Percentiles rank a stretch among this genome's conserved stretches.
Evolutionary conservation across 2,113 vertebrate genomes (phyloP).

Genomic region (Willisornis vidua): DNA sequence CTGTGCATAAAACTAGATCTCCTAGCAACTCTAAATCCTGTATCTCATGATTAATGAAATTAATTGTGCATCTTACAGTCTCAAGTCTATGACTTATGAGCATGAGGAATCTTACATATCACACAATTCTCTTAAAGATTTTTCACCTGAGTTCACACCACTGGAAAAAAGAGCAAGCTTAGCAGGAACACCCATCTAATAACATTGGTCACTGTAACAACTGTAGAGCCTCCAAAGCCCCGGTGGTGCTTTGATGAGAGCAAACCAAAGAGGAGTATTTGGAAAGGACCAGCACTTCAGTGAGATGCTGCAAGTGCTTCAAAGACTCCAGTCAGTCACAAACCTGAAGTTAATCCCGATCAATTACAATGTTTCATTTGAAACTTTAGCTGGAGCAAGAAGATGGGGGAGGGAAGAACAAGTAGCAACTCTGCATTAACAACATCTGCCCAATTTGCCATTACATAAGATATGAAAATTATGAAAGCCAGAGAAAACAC

Average conservation of each 20-base stretch:
- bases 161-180: background rate
- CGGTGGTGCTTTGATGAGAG: too few species aligned
- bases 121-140: background rate
- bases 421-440: background rate
- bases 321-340: too few species aligned
- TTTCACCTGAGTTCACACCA: background rate
- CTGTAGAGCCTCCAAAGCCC: too few species aligned
- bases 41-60: background rate
- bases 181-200: too few species aligned
- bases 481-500: background rate
- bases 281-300: too few species aligned
- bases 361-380: background rate
- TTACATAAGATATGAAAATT: fast-evolving
- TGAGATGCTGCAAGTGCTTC: too few species aligned
- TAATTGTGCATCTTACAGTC: background rate
- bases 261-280: too few species aligned
- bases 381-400: background rate
- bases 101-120: background rate
- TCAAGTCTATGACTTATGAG: background rate
- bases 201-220: too few species aligned
- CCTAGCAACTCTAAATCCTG: background rate
- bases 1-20: background rate
- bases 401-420: background rate
- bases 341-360: too few species aligned
- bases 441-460: fast-evolving